These are phyloP conservation scores for Cactoblastis cactorum DNA, from an alignment of 2,888 invertebrate genomes.

Conservation along the genomic window DNA sequence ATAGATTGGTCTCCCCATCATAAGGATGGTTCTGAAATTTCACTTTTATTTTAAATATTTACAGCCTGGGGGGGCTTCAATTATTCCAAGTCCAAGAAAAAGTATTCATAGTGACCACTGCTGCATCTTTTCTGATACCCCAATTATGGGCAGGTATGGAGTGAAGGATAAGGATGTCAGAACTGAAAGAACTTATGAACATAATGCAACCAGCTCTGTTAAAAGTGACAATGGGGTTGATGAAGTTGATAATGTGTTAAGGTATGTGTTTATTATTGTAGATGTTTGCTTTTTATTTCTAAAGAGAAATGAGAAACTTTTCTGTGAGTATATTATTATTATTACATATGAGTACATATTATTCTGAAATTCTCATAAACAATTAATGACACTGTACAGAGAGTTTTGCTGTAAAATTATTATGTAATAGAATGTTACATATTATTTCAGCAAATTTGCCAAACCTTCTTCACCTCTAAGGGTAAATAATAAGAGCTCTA, in stretches of 20 bases:
- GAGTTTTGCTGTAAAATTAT: too few relatives aligned
- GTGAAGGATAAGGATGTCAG: constrained; percentile 21
- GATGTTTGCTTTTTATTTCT: background rate
- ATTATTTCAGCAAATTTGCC: constrained; percentile 24
- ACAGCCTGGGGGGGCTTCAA: constrained; percentile 43
- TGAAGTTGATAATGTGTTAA: constrained; percentile 58
- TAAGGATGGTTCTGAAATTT: too few relatives aligned
- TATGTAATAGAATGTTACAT: too few relatives aligned
- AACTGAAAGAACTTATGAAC: constrained; percentile 9
- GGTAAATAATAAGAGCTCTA: constrained; percentile 4
- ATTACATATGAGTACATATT: too few relatives aligned
- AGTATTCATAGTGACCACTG: constrained; percentile 42
- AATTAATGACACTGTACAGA: too few relatives aligned
- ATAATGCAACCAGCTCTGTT: constrained; percentile 10
- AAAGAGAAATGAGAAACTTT: background rate
- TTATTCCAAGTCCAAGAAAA: constrained; percentile 46
- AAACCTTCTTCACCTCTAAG: constrained; percentile 14
- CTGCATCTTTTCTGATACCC: constrained; percentile 23
- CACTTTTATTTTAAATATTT: constrained; percentile 18
- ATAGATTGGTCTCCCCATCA: too few relatives aligned
- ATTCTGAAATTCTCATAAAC: background rate
- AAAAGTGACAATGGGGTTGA: constrained; percentile 34
- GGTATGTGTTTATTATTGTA: constrained; percentile 33
- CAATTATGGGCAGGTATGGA: constrained; percentile 48
- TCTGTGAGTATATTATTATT: background rate